phyloP scores from a whole-genome alignment of 2,797 vertebrate genomes.

The Tauraco hartlaubi region DNA sequence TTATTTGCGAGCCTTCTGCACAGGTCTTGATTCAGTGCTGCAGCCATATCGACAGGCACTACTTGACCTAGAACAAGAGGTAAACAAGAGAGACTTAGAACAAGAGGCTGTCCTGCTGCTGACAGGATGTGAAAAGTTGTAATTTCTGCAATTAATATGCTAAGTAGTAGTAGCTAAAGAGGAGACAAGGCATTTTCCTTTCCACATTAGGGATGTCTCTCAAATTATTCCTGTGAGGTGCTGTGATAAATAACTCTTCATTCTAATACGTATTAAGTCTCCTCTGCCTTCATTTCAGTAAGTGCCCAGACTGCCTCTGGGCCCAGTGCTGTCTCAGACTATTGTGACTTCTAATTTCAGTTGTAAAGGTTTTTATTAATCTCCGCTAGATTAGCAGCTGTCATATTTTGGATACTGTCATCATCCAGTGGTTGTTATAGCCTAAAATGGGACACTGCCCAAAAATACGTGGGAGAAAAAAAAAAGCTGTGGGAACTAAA shows the following conservation, averaged over 20 bases:
- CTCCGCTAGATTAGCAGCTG: background rate
- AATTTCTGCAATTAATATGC: background rate
- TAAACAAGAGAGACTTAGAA: slow-evolving; percentile 59
- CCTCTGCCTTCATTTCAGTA: background rate
- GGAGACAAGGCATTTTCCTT: background rate
- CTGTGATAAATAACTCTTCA: background rate
- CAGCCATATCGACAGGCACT: slow-evolving; percentile 96
- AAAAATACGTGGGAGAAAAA: fast-evolving
- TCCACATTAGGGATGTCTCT: background rate
- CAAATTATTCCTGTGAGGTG: background rate
- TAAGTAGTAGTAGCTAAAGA: background rate
- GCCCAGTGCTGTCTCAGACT: background rate
- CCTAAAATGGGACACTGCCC: background rate
- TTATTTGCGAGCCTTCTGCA: slow-evolving; percentile 96
- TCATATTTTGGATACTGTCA: background rate
- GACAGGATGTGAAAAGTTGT: background rate
- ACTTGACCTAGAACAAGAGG: slow-evolving; percentile 97
- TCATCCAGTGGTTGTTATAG: background rate
- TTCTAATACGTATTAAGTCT: background rate
- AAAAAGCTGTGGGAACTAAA: background rate
- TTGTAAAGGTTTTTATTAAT: background rate
- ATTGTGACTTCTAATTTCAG: background rate
- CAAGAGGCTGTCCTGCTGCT: background rate
- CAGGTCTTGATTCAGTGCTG: slow-evolving; percentile 93
- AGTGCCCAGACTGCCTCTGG: background rate